These are phyloP conservation scores for Muscina levida DNA, from an alignment of 2,888 invertebrate genomes.

Conservation along the genomic window DNA sequence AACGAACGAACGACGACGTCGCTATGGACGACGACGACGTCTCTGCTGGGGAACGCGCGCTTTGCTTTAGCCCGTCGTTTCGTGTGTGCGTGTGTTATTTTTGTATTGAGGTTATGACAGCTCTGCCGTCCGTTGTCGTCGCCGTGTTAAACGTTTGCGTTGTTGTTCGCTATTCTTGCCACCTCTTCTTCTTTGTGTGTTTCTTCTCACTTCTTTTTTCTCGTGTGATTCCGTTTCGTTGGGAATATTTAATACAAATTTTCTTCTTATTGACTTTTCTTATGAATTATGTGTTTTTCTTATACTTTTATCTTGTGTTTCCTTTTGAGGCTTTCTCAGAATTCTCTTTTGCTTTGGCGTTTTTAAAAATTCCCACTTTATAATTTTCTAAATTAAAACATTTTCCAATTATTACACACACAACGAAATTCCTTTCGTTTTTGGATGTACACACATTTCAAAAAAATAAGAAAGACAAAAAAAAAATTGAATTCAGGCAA, in stretches of 20 bases:
- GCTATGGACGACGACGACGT: conserved; percentile 30
- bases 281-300: conserved; percentile 59
- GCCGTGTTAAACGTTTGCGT: conserved; percentile 52
- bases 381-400: conserved; percentile 38
- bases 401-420: conserved; percentile 23
- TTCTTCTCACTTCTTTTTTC: conserved; percentile 70
- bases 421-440: conserved; percentile 13
- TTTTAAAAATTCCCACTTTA: conserved; percentile 40
- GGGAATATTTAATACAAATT: conserved; percentile 41
- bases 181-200: not conserved
- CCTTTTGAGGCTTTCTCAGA: conserved; percentile 16
- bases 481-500: conserved; percentile 17
- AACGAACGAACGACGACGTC: not conserved
- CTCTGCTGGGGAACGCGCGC: conserved; percentile 43
- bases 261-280: conserved; percentile 64
- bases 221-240: conserved; percentile 49
- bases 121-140: conserved; percentile 20
- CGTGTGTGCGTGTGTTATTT: conserved; percentile 43
- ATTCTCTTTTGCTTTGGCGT: conserved; percentile 32
- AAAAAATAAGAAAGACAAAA: conserved; percentile 7
- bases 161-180: conserved; percentile 54
- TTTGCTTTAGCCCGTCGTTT: conserved; percentile 51
- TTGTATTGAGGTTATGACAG: conserved; percentile 22
- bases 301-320: conserved; percentile 57
- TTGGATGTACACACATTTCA: conserved; percentile 54